A percentile compares a stretch with the other conserved stretches of the same genome.
Conservation (phyloP, 2,113 vertebrate species). For the Anarrhichthys ocellatus region DNA sequence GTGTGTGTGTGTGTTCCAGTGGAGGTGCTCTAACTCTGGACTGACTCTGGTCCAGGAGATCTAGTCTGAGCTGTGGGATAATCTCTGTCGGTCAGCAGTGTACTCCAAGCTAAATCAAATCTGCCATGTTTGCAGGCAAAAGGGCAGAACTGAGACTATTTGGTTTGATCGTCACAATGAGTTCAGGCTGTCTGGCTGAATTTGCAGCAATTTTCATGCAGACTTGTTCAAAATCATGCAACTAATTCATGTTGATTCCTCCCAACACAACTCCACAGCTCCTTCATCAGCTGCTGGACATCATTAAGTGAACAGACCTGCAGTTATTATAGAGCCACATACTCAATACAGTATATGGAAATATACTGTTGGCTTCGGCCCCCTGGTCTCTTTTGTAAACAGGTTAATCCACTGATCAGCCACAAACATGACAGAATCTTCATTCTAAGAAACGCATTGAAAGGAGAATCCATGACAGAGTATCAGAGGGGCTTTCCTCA, state of each 20-base stretch:
- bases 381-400: neutral
- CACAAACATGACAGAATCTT: neutral
- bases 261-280: neutral
- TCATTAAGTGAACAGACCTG: neutral
- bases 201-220: slow-evolving; percentile 15
- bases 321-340: neutral
- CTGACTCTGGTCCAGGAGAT: slow-evolving; percentile 11
- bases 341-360: neutral
- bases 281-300: slow-evolving; percentile 7
- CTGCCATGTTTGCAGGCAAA: neutral
- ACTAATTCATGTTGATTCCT: neutral
- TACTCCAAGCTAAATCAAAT: slow-evolving; percentile 29
- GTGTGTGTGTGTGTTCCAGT: slow-evolving; percentile 2
- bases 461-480: slow-evolving; percentile 20
- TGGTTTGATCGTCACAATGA: slow-evolving; percentile 25
- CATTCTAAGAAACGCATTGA: neutral
- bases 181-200: slow-evolving; percentile 3
- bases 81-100: neutral
- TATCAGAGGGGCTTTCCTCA: slow-evolving; percentile 29
- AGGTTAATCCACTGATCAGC: slow-evolving; percentile 1
- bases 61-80: slow-evolving; percentile 8
- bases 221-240: slow-evolving; percentile 18
- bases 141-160: neutral
- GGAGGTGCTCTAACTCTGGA: slow-evolving; percentile 8
- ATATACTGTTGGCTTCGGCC: neutral